phyloP scores from a whole-genome alignment of 1,140 invertebrate species.

The Anastatus disparis region DNA sequence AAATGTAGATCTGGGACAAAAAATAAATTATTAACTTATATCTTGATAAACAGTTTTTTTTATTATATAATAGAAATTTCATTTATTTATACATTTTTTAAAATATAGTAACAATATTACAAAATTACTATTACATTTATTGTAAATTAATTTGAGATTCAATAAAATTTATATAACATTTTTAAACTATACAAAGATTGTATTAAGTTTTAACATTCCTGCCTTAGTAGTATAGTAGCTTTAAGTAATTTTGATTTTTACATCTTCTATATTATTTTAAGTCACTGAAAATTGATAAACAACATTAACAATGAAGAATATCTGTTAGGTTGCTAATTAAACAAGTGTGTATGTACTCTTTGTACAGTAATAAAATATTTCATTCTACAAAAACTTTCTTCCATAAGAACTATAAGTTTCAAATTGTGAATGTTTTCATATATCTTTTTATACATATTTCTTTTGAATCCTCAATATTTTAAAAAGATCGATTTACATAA shows the following conservation, averaged over 20 bases:
- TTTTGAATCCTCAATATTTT: too few species aligned
- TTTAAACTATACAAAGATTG: constrained; percentile 11
- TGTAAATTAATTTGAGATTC: not conserved
- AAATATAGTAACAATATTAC: constrained; percentile 37
- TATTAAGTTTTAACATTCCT: not conserved
- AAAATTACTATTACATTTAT: constrained; percentile 24
- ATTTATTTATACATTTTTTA: constrained; percentile 27
- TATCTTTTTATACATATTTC: too few species aligned
- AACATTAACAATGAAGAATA: constrained; percentile 2
- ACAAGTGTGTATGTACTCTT: not conserved
- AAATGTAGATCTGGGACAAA: too few species aligned
- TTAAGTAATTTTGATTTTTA: constrained; percentile 1
- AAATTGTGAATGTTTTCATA: not conserved
- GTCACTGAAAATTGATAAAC: constrained; percentile 5
- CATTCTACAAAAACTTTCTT: not conserved
- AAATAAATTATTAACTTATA: too few species aligned
- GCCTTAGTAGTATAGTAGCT: not conserved
- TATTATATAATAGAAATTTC: too few species aligned
- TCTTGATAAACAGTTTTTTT: not conserved
- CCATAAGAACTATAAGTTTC: not conserved
- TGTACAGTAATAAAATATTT: constrained; percentile 1
- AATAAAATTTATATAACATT: constrained; percentile 6
- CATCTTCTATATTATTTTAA: not conserved
- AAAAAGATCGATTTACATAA: too few species aligned
- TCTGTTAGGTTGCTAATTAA: not conserved